Base-by-base conservation (phyloP, 1,140 invertebrate genomes). In the Diorhabda sublineata region DNA sequence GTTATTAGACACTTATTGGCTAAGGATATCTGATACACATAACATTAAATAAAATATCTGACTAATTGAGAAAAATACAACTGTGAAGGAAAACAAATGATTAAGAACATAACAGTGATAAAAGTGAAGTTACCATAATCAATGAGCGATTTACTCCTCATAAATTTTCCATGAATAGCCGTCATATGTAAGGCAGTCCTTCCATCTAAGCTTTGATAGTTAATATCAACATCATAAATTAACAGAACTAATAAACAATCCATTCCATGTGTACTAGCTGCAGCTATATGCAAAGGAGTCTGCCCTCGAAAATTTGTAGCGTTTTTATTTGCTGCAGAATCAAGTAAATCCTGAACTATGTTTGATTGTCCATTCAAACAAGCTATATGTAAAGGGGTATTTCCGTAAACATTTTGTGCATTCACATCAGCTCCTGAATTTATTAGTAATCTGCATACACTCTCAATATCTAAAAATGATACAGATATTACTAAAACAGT, bases 131-230 rank as follows among this genome's bases (percentile, higher is more conserved):
- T 52, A 71, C 80, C 81, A 52, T 77, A 74, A 65, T 85, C 84
- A 0, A 87, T 81, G 43, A 90, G 80, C 58, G 83, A 85, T 79
- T 89, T 87, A 44, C 88, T 88, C 61, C 88, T 78, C 3, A 86
- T 86, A 76, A 89, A 89, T 76, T 87, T 81, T 45, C 89, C 88
- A 78, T 90, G 86, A 70, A 89, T 83, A 7, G 88, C 86, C 8
- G 87, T 87, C 86, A 90, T 87, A 73, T 90, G 88, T 41, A 90
- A 80, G 5, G 88, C 85, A n/a, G 88, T 89, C 62, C 86, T 81
- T 2, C 87, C 87, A 78, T 88, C 87, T 58, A 82, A 77, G 70
- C 85, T 87, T 74, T 86, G 84, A 57, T 82, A 81, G 75, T 88
- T 87, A 42, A 88, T 82, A 70, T 84, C 83, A 5, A 84, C 84